Base-by-base conservation (phyloP, 2,888 invertebrate genomes). In the Orthosia incerta region DNA sequence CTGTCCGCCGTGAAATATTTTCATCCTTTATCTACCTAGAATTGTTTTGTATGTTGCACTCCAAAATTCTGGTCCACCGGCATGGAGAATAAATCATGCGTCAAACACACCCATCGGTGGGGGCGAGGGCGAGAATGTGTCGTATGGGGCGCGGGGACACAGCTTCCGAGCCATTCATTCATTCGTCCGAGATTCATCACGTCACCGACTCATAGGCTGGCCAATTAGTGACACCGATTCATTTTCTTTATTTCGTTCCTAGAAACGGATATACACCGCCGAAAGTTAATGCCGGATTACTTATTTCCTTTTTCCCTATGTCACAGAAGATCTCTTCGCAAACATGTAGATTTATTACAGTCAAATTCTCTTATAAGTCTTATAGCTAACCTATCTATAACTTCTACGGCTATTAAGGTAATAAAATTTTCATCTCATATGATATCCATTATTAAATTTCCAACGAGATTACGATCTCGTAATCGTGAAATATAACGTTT, bases 361-460 rank as follows among this genome's bases (percentile, higher is more conserved):
- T 61, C 48, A 56, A 71, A 82, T 78, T 50, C 60, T 61, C 55
- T 60, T 61, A 72, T 73, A 76, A 39, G 55, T 39, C 61, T 31
- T 75, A 59, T 64, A 61, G 18, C 15, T n/a, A n/a, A 74, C 39
- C 59, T 80, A 73, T 46, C 23, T 74, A 70, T 48, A 69, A 70
- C 51, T 64, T 64, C 53, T 55, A 69, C 65, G 66, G 82, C 83
- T 89, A 85, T 89, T 88, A 87, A 83, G 89, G 85, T 86, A 89
- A 89, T 90, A 89, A 90, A 89, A 88, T 89, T 90, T 88, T 90
- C 84, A 85, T 90, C 86, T 76, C 89, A 87, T 92, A 91, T 90
- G 89, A 90, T 89, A 88, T 87, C 90, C 88, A 92, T 93, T 93
- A 94, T 93, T 92, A 93, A 93, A 94, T 93, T 93, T 94, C 90